Base-by-base conservation (phyloP, 2,113 vertebrate species). In the Eulacestoma nigropectus region DNA sequence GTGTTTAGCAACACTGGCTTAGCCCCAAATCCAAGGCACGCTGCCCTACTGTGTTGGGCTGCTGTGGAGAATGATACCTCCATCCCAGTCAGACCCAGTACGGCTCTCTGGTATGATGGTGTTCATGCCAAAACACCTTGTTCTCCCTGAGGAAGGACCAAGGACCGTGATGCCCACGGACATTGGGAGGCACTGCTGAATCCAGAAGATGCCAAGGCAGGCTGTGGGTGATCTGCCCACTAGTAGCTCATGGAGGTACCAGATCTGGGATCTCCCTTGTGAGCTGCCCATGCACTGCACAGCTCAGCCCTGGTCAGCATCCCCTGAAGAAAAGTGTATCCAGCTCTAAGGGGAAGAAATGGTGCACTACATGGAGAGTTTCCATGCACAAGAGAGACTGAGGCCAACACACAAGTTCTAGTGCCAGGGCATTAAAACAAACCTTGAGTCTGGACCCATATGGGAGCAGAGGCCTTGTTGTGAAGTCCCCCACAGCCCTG, bases 21-120 rank as follows among this genome's bases (percentile, higher is more conserved):
- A 49, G 53, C 41, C 53, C 30, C 53, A 83, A 18, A 60, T 17
- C 44, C 47, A 11, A 50, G 76, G 52, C 46, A 53, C 49, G 25
- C 1, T 25, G 11, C 3, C 7, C 2, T 7, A 3, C 0, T 27
- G 7, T 33, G 52, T 8, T 50, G 6, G 7, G 32, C 33, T 95
- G 74, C 65, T 63, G 42, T 30, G 60, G 25, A 50, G 53, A 41
- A 21, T 0, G 2, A 19, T 16, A 4, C 21, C 49, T 68, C 53
- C 57, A 49, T 16, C 39, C 57, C 47, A 17, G 11, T 29, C 53
- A 88, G 47, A 64, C 4, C n/a, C 62, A 60, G 53, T 2, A 21
- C 15, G 42, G 47, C 46, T 63, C 56, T 41, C 29, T 72, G 20
- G 22, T n/a, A 11, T 30, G 35, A 27, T 0, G 1, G 10, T 9